A percentile compares a stretch with the other conserved stretches of the same genome.
Evolutionary conservation across 2,113 vertebrate species (phyloP).

Genomic region (Emydura subglobosa): DNA sequence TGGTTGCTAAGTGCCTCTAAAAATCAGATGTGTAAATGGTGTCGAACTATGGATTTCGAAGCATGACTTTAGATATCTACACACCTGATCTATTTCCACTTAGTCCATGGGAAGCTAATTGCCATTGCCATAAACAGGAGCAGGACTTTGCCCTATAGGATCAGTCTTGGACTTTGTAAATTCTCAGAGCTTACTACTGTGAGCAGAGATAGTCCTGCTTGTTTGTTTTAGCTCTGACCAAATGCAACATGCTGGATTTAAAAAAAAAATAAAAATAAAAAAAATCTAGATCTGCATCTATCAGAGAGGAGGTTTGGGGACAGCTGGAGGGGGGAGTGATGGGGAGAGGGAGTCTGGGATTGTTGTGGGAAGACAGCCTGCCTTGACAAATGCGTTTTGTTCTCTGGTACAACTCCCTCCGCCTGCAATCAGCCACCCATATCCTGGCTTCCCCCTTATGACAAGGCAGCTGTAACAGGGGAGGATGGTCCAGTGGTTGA

Average conservation of each 20-base stretch:
- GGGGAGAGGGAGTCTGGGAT: background rate
- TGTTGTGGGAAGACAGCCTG: accelerated
- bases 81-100: background rate
- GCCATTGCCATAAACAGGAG: background rate
- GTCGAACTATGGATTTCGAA: background rate
- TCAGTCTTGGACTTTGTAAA: background rate
- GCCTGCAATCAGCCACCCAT: background rate
- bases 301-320: accelerated
- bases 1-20: background rate
- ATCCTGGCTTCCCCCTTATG: background rate
- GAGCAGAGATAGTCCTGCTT: background rate
- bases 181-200: background rate
- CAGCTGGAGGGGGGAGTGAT: background rate
- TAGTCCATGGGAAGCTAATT: background rate
- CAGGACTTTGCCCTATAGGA: background rate
- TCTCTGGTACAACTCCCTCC: accelerated
- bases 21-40: background rate
- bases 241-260: background rate
- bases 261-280: background rate
- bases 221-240: background rate
- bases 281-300: background rate
- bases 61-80: background rate
- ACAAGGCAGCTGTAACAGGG: background rate
- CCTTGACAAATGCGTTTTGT: accelerated
- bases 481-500: background rate